Percentiles rank a stretch among this genome's conserved stretches.
Evolutionary conservation across 2,113 vertebrate genomes (phyloP).

Genomic region (Illadopsis cleaveri): DNA sequence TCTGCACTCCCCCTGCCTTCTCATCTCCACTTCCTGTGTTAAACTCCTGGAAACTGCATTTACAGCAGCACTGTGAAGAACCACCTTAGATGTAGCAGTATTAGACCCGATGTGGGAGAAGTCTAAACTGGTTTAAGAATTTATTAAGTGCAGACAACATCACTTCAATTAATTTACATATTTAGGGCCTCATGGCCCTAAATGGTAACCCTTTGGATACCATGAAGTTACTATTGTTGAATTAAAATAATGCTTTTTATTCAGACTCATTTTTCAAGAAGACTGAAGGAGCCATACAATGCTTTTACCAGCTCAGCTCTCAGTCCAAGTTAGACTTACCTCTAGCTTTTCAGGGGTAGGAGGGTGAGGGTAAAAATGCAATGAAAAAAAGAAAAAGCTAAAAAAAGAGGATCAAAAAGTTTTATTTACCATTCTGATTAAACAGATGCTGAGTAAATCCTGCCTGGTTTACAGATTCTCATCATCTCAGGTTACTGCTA

Average conservation of each 20-base stretch:
- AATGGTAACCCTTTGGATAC: background rate
- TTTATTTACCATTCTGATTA: background rate
- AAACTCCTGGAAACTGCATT: background rate
- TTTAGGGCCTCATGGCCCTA: background rate
- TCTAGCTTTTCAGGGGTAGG: background rate
- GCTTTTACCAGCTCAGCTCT: background rate
- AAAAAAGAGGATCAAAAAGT: background rate
- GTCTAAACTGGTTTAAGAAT: background rate
- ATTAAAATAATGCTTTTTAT: background rate
- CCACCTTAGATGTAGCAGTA: background rate
- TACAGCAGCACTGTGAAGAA: background rate
- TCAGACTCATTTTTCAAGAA: background rate
- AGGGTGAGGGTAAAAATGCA: fast-evolving
- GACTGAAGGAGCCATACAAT: background rate
- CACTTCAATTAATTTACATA: background rate
- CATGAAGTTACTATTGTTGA: background rate
- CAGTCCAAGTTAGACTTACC: background rate
- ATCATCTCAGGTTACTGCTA: background rate
- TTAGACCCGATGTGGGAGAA: background rate
- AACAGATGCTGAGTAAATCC: background rate
- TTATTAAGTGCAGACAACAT: background rate
- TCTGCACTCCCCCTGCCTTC: background rate
- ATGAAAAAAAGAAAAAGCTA: too few species aligned
- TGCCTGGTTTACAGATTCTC: background rate
- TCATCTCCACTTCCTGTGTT: background rate